Base-by-base conservation (phyloP, 2,888 invertebrate genomes). In the Cephus rjabovi region DNA sequence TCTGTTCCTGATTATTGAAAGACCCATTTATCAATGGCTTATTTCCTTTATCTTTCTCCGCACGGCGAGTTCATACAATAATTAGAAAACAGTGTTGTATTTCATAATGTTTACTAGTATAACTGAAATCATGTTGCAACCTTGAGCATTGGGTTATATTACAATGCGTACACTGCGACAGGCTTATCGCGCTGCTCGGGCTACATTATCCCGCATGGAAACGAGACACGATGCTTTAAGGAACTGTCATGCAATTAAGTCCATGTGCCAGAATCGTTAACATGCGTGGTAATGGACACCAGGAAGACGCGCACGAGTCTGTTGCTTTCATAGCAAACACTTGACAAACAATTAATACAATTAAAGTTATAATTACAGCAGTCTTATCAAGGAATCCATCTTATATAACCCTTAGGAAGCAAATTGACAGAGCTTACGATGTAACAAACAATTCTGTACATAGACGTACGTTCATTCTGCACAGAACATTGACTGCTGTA, bases 1-100 rank as follows among this genome's bases (percentile, higher is more conserved):
- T 91, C 90, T 56, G 90, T 88, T 73, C 90, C 85, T 83, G 90
- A 91, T 83, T 91, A 91, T 84, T 90, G 83, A 88, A 73, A 30
- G 56, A 35, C 23, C 34, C 56, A 73, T 30, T 30, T 69, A 34
- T 40, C 69, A 70, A 35, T 75, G 34, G 56, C 68, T 74, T 76
- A 34, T 34, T 73, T 69, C 75, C 23, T 56, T 56, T 56, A 56
- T 56, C 56, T 56, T 76, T 75, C 31, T 80, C 77, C 79, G 80
- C 81, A 82, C 76, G 80, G 77, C 79, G 78, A 83, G 78, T 79
- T 79, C 81, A 75, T 37, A 78, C 79, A 79, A 79, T 83, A 80
- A 80, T 78, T 77, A 80, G 80, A 77, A 80, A 81, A 40, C 74
- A 11, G 76, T 74, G 78, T 81, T 80, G 79, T 81, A 82, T 82